Conservation (phyloP, 2,888 invertebrate species). For the Calliscelio sp. region DNA sequence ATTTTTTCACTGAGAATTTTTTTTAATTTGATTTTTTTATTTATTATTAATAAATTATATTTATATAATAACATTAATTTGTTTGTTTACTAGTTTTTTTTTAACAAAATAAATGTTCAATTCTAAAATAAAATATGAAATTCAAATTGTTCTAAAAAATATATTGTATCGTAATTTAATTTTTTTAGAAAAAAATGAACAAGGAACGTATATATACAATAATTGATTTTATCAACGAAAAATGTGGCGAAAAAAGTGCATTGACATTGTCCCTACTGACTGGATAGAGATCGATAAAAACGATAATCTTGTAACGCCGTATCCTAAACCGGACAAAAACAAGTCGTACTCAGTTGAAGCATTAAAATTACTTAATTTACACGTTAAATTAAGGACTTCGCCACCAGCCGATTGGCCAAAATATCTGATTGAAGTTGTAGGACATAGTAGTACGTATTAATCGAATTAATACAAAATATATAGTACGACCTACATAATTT, state of each 20-base stretch:
- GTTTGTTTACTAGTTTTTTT: too few relatives aligned
- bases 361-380: not conserved
- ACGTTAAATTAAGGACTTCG: not conserved
- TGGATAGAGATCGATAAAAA: not conserved
- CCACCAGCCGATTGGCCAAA: not conserved
- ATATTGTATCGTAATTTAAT: too few relatives aligned
- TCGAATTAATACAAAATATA: too few relatives aligned
- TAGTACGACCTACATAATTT: too few relatives aligned
- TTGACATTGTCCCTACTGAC: not conserved
- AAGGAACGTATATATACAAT: not conserved
- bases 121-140: too few relatives aligned
- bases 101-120: too few relatives aligned
- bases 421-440: not conserved
- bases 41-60: too few relatives aligned
- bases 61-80: too few relatives aligned
- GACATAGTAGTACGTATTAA: constrained; percentile 6
- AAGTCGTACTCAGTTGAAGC: not conserved
- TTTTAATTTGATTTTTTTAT: too few relatives aligned
- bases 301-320: not conserved
- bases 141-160: too few relatives aligned
- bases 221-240: constrained; percentile 9
- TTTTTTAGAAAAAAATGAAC: not conserved
- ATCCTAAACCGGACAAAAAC: not conserved
- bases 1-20: too few relatives aligned
- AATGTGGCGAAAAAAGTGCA: not conserved